Evolutionary conservation across 1,140 invertebrate species (phyloP), one percentile per base, ranked within the genome.

Genomic region (Heliconius eleuchia): DNA sequence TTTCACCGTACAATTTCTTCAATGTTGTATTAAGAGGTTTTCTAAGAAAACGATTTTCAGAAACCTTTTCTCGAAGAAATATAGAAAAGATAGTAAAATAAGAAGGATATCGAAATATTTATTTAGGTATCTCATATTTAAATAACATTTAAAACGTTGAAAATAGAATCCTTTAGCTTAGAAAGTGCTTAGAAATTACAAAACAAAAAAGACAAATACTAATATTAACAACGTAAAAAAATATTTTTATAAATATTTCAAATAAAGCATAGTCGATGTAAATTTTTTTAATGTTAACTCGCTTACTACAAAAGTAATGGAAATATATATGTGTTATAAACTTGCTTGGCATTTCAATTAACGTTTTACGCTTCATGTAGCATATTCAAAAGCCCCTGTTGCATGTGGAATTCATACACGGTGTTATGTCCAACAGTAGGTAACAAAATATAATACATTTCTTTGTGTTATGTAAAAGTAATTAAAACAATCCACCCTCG

Each of bases 341-440:
- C 50, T 57, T 57, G 73, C 30, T 74, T 55, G 30, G 73, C 52
- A 55, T 37, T 74, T 52, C 73, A 74, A 74, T 74, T 57, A 74
- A 27, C 52, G 27, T 46, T 57, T 19, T 74, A 57, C 52, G 27
- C 50, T 57, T 50, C 52, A 74, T 57, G 72, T 46, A 30, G 23
- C 73, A 57, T 74, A 39, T 74, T 74, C 55, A 60, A 74, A 74
- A 52, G 30, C 9, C 50, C 73, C 73, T 74, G 73, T 74, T 74
- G 73, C 52, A 74, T 74, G 52, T 11, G 57, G 27, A 18, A 57
- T 57, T 57, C 30, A 74, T 34, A 57, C 9, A 7, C 55, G 55
- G 7, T 57, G 55, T 57, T 57, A 57, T 57, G 55, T 57, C n/a
- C 55, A 9, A 57, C 55, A 57, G 55, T 8, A 23, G 42, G 13